These are phyloP conservation scores for Drosophila robusta DNA, from an alignment of 2,888 invertebrate species.

Conservation along the genomic window DNA sequence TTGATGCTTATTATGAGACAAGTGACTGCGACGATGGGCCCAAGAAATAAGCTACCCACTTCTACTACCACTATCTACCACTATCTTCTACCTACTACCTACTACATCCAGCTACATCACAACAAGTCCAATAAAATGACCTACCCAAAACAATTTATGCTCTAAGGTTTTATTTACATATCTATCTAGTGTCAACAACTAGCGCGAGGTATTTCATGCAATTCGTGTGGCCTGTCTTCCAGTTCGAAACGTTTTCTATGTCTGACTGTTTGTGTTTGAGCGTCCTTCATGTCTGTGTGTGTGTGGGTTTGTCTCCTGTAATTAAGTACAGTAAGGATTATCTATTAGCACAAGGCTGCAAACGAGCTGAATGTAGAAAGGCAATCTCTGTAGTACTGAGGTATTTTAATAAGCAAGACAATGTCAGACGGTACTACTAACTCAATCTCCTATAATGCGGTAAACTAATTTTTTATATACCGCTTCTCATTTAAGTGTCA, in stretches of 20 bases:
- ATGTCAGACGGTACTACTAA: background rate
- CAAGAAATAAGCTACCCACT: slow-evolving; percentile 60
- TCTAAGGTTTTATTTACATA: slow-evolving; percentile 42
- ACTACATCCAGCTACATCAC: slow-evolving; percentile 34
- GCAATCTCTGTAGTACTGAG: slow-evolving; percentile 64
- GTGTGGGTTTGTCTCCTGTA: slow-evolving; percentile 6
- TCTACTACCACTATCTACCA: slow-evolving; percentile 44
- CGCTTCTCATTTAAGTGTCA: too few relatives aligned
- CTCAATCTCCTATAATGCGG: too few relatives aligned
- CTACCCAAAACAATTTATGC: slow-evolving; percentile 30
- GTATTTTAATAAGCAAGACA: background rate
- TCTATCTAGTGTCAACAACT: slow-evolving; percentile 38
- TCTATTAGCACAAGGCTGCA: slow-evolving; percentile 10
- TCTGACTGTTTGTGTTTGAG: slow-evolving; percentile 21
- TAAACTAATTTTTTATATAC: too few relatives aligned
- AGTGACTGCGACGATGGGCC: slow-evolving; percentile 78
- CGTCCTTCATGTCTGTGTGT: slow-evolving; percentile 3
- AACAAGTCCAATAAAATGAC: slow-evolving; percentile 31
- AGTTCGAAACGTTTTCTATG: slow-evolving; percentile 25
- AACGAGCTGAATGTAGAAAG: slow-evolving; percentile 45
- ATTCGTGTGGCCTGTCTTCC: slow-evolving; percentile 45
- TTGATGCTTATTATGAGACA: slow-evolving; percentile 83
- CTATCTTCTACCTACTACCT: slow-evolving; percentile 25
- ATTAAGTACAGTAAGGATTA: slow-evolving; percentile 5
- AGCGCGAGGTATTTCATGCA: slow-evolving; percentile 63